Conservation (phyloP, 35 echinoderm and acorn worm species). For the Nesometra sesokonis region DNA sequence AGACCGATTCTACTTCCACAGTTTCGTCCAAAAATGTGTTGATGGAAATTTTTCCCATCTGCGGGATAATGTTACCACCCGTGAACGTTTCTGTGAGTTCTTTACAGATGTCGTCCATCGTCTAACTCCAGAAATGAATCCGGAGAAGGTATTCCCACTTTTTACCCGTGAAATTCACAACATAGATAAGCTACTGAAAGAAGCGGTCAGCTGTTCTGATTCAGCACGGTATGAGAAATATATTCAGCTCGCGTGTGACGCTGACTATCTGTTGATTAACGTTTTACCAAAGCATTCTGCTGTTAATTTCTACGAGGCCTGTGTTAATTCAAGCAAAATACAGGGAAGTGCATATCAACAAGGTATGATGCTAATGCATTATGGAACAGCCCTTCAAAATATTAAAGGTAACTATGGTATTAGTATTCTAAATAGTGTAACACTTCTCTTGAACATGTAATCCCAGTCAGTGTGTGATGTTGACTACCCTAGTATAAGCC, state of each 20-base stretch:
- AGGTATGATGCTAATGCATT: neutral
- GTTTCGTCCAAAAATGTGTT: neutral
- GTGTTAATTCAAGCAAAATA: constrained; percentile 6
- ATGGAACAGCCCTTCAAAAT: neutral
- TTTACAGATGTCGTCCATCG: neutral
- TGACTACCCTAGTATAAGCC: no score
- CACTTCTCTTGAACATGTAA: no score
- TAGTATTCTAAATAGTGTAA: neutral
- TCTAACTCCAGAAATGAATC: neutral
- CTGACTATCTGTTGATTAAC: constrained; percentile 3
- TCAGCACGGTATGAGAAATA: neutral
- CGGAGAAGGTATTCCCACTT: neutral
- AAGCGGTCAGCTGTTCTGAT: neutral
- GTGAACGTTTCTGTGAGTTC: neutral
- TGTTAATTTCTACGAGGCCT: constrained; percentile 3
- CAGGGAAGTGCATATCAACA: neutral
- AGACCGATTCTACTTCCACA: neutral
- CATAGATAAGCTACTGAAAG: constrained; percentile 4
- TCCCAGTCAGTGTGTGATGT: no score
- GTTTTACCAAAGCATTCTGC: neutral
- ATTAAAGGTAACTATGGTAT: neutral
- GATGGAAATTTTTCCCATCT: neutral
- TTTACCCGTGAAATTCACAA: neutral
- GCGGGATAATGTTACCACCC: neutral
- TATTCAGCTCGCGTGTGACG: neutral